Evolutionary conservation across 2,888 invertebrate genomes (phyloP), one percentile per base, ranked within the genome.

Genomic region (Dorcus parallelipipedus): DNA sequence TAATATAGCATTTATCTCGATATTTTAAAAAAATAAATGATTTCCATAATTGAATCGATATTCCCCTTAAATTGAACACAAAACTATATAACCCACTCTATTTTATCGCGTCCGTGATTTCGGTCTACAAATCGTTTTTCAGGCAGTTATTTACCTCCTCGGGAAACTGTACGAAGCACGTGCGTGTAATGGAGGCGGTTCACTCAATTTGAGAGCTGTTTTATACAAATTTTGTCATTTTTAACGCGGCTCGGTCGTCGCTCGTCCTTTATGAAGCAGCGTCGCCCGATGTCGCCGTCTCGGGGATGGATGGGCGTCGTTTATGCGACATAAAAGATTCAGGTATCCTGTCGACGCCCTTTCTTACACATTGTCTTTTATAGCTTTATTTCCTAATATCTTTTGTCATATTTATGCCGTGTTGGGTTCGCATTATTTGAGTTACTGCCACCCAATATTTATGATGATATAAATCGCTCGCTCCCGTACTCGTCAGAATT

Each of bases 151-250:
- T 45, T 45, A 45, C 45, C 23, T 45, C 20, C 45, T 20, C 9
- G 45, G 45, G 17, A 45, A 23, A 9, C 10, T 20, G 20, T 45
- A 9, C 9, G 50, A 54, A 57, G 52, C 72, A 71, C 70, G 69
- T 72, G 73, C 65, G 58, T 58, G 61, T 68, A 71, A 73, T 70
- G 69, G 65, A 63, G 55, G 62, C 56, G 58, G 56, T 60, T 60
- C 64, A 62, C 64, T 66, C 68, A 65, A 63, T 71, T 70, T 68
- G 67, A 69, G 66, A 69, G 67, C 67, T 67, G 69, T 73, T 72
- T 73, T 72, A 73, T 71, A 71, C 71, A 73, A 73, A 71, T 74
- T 72, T 71, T 66, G 71, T 69, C 71, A 69, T 72, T 71, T 72
- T 72, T 69, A 65, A 67, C 61, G 65, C 54, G 39, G 48, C 53